These are phyloP conservation scores for Malurus leucopterus DNA, from an alignment of 2,797 vertebrate genomes.

Conservation along the genomic window DNA sequence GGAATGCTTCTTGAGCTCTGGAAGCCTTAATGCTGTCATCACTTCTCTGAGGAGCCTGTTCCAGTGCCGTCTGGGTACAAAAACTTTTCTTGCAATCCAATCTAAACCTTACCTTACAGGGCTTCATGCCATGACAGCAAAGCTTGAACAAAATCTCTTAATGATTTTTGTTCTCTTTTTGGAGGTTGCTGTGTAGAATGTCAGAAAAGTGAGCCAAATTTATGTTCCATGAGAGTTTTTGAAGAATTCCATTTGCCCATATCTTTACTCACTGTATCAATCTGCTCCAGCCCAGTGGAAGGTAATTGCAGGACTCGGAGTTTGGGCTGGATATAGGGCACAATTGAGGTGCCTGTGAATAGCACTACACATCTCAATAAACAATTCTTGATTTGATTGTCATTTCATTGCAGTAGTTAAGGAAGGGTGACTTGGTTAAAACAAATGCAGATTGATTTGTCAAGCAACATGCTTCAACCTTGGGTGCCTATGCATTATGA, in stretches of 20 bases:
- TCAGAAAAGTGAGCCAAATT: background rate
- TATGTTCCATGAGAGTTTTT: background rate
- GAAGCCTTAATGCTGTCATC: background rate
- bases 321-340: background rate
- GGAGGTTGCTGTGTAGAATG: fast-evolving
- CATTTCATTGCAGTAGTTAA: conserved; percentile 46
- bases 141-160: background rate
- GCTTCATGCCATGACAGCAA: background rate
- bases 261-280: background rate
- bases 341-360: conserved; percentile 13
- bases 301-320: background rate
- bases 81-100: background rate
- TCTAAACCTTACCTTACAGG: background rate
- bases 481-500: conserved; percentile 54
- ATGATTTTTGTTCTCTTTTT: background rate
- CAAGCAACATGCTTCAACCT: conserved; percentile 50
- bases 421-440: conserved; percentile 53
- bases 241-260: background rate
- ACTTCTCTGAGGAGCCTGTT: background rate
- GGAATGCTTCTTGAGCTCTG: background rate
- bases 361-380: conserved; percentile 45
- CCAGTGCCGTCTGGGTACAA: background rate
- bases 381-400: conserved; percentile 61
- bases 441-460: conserved; percentile 61
- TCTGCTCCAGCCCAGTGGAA: background rate